These are phyloP conservation scores for Caenorhabditis panamensis DNA, from an alignment of 2,888 invertebrate species.

Conservation along the genomic window DNA sequence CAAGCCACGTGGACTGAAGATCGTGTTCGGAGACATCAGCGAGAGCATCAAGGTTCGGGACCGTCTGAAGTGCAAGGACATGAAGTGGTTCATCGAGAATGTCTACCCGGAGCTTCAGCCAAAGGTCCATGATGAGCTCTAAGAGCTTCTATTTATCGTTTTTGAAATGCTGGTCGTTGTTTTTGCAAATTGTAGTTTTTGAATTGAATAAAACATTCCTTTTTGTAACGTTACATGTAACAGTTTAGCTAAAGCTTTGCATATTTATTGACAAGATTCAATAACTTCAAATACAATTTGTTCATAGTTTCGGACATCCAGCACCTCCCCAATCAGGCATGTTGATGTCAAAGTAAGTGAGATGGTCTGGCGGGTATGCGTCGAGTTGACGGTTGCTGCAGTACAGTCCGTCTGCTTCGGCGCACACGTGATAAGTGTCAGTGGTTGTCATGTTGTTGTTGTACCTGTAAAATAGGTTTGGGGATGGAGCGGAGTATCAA, in stretches of 20 bases:
- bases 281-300: constrained; percentile 3
- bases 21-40: constrained; percentile 88
- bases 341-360: constrained; percentile 64
- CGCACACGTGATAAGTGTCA: constrained; percentile 51
- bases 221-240: too few relatives aligned
- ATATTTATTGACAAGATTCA: neutral
- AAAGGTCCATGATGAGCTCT: constrained; percentile 59
- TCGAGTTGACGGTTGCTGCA: constrained; percentile 64
- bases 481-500: too few relatives aligned
- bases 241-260: neutral
- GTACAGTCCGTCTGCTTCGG: constrained; percentile 65
- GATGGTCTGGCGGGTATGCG: constrained; percentile 55
- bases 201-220: too few relatives aligned
- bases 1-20: constrained; percentile 84
- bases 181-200: too few relatives aligned
- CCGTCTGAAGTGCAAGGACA: constrained; percentile 88
- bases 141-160: neutral
- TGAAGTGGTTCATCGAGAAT: constrained; percentile 91
- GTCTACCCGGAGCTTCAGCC: constrained; percentile 87
- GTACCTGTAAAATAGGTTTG: constrained; percentile 62
- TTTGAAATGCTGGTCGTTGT: neutral
- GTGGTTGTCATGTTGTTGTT: constrained; percentile 66
- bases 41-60: constrained; percentile 87
- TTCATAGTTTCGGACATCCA: constrained; percentile 53
- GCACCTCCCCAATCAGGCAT: constrained; percentile 59